These are phyloP conservation scores for Hydroisotoma schaefferi DNA, from an alignment of 2,888 invertebrate genomes.

Conservation along the genomic window DNA sequence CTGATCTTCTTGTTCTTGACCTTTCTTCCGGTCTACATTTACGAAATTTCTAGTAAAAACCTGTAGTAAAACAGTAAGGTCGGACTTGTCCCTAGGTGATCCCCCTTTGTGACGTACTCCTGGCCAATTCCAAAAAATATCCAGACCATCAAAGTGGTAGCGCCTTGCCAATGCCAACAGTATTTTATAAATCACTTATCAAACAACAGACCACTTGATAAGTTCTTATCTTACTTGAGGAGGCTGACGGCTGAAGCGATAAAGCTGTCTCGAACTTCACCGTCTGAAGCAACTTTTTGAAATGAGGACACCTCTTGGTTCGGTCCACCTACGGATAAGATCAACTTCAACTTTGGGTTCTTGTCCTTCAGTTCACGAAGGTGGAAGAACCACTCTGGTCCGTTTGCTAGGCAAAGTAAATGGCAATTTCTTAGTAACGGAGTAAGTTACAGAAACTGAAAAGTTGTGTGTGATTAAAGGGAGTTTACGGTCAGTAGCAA, in stretches of 20 bases:
- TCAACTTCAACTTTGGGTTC: conserved; percentile 15
- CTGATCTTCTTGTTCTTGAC: too few species aligned
- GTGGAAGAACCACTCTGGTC: conserved; percentile 7
- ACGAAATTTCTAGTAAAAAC: too few species aligned
- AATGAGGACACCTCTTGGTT: conserved; percentile 12
- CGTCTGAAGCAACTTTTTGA: conserved; percentile 16
- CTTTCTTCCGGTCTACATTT: too few species aligned
- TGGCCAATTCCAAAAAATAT: conserved; percentile 23
- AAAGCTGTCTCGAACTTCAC: conserved; percentile 11
- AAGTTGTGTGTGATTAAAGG: too few species aligned
- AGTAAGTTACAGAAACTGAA: too few species aligned
- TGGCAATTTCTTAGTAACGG: too few species aligned
- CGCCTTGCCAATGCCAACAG: too few species aligned
- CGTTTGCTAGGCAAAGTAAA: too few species aligned
- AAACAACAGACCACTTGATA: too few species aligned
- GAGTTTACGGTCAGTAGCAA: conserved; percentile 3
- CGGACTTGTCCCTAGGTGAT: conserved; percentile 6
- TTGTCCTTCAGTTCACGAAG: conserved; percentile 1
- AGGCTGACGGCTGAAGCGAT: conserved; percentile 10
- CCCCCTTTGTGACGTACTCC: conserved; percentile 6
- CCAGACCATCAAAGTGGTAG: conserved; percentile 19
- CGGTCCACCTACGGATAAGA: conserved; percentile 22
- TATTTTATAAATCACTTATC: too few species aligned
- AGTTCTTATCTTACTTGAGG: conserved; percentile 15
- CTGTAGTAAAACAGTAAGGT: conserved; percentile 16